phyloP scores from a whole-genome alignment of 2,888 invertebrate genomes.

The Hecatera dysodea region DNA sequence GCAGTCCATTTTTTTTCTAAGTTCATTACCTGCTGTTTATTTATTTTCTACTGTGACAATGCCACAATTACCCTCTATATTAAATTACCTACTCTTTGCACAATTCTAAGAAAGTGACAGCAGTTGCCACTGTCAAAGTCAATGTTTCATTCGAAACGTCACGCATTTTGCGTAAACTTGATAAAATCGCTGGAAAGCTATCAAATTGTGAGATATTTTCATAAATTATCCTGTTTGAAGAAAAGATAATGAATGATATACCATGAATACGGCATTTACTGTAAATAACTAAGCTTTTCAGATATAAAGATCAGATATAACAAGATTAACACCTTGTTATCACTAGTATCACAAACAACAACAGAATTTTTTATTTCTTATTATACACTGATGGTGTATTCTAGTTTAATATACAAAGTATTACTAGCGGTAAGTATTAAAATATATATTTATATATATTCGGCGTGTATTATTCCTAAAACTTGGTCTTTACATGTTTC shows the following conservation, averaged over 20 bases:
- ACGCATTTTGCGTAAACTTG: neutral
- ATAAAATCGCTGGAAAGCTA: neutral
- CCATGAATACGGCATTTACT: neutral
- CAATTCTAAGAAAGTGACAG: no score
- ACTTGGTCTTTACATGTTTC: neutral
- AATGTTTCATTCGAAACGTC: neutral
- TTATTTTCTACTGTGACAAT: neutral
- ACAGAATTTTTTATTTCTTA: neutral
- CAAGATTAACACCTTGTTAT: neutral
- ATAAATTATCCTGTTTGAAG: neutral
- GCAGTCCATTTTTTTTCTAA: neutral
- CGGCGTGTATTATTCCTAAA: neutral
- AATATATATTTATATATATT: no score
- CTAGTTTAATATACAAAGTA: slow-evolving; percentile 55
- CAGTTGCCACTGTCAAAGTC: no score
- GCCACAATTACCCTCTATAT: no score
- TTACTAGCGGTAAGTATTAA: slow-evolving; percentile 65
- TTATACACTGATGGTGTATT: slow-evolving; percentile 56
- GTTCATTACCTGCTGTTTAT: neutral
- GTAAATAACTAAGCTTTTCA: neutral
- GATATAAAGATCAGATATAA: neutral
- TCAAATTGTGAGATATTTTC: neutral
- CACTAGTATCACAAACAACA: slow-evolving; percentile 1
- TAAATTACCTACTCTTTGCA: no score
- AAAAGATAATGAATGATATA: neutral